A percentile compares a stretch with the other conserved stretches of the same genome.
Evolutionary conservation across 2,113 vertebrate genomes (phyloP).

Genomic region (Leucoraja erinaceus): DNA sequence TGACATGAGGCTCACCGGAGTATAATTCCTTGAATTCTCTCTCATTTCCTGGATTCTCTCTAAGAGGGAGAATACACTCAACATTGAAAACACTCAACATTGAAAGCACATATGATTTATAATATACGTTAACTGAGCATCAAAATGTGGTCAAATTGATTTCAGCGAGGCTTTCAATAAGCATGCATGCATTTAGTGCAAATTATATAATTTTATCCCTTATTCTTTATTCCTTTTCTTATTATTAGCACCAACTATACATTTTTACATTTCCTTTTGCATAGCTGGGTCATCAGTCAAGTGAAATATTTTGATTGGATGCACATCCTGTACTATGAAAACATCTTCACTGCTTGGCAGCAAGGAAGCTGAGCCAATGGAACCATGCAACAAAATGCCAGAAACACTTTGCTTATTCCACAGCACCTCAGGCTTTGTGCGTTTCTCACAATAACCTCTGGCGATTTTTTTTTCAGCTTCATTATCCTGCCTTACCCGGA

Average conservation of each 20-base stretch:
- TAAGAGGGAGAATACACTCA: too few relatives aligned
- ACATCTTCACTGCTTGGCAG: not conserved
- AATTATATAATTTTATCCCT: too few relatives aligned
- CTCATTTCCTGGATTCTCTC: too few relatives aligned
- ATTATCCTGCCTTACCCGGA: not conserved
- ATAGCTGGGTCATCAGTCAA: not conserved
- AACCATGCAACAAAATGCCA: not conserved
- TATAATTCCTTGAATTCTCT: too few relatives aligned
- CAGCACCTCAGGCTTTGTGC: not conserved
- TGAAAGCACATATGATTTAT: too few relatives aligned
- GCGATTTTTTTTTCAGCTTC: not conserved
- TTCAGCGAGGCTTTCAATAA: too few relatives aligned
- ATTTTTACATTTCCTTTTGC: not conserved
- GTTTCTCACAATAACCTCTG: not conserved
- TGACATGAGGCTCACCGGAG: too few relatives aligned
- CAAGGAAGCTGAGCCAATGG: not conserved
- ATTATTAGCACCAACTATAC: not conserved
- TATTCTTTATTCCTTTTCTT: not conserved
- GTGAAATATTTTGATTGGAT: not conserved
- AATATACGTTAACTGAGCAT: too few relatives aligned
- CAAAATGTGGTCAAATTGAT: too few relatives aligned
- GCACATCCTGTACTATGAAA: not conserved
- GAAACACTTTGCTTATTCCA: not conserved
- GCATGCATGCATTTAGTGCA: too few relatives aligned
- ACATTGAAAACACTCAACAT: too few relatives aligned